These are phyloP conservation scores for Manis pentadactyla DNA, from an alignment of 2,797 vertebrate genomes.

Conservation along the genomic window DNA sequence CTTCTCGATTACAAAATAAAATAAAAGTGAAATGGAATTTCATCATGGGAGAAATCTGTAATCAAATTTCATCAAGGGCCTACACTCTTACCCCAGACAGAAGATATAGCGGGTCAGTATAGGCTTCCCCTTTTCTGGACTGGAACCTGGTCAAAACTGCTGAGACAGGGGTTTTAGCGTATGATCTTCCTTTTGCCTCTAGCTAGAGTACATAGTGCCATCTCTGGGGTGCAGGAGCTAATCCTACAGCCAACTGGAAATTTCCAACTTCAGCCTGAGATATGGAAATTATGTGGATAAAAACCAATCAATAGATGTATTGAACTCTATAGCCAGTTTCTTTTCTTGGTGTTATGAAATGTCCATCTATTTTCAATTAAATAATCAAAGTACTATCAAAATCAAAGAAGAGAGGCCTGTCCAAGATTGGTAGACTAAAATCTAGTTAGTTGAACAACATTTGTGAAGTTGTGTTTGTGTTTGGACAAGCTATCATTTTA, in stretches of 20 bases:
- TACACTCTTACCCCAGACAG: background rate
- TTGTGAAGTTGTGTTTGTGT: constrained; percentile 30
- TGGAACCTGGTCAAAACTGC: background rate
- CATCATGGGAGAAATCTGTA: background rate
- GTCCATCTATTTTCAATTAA: background rate
- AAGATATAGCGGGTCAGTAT: background rate
- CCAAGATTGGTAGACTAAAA: background rate
- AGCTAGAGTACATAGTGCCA: background rate
- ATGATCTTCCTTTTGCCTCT: background rate
- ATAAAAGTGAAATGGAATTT: background rate
- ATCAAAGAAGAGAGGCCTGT: background rate
- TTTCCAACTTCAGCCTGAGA: background rate
- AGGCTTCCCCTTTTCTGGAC: background rate
- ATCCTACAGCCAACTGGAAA: background rate
- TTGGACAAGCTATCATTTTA: background rate
- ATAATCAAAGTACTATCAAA: background rate
- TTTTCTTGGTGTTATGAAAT: background rate
- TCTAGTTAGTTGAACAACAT: background rate
- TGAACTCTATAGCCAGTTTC: background rate
- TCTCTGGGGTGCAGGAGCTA: background rate
- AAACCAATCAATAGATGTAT: background rate
- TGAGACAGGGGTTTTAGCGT: background rate
- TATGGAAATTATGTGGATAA: background rate
- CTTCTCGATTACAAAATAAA: background rate
- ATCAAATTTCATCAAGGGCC: background rate